Evolutionary conservation across 2,888 invertebrate species (phyloP).

Genomic region (Tiliacea citrago): DNA sequence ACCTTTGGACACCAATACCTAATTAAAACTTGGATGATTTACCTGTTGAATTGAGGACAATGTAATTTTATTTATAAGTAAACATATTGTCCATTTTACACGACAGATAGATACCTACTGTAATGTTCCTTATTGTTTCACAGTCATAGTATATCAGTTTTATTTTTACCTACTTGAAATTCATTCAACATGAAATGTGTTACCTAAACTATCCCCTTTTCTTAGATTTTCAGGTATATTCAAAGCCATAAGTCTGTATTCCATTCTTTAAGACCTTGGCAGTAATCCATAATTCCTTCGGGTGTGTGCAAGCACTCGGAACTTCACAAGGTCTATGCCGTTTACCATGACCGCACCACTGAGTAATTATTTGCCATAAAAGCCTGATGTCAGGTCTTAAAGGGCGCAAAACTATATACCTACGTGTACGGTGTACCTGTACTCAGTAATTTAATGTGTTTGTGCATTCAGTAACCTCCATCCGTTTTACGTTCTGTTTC

Average conservation of each 20-base stretch:
- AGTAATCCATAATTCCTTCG: slow-evolving; percentile 62
- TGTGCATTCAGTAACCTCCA: slow-evolving; percentile 42
- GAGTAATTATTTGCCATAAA: slow-evolving; percentile 66
- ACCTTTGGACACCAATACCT: too few species aligned
- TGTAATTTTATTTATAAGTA: neutral
- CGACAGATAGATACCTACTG: neutral
- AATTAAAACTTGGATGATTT: neutral
- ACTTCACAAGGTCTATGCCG: slow-evolving; percentile 70
- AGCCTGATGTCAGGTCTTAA: slow-evolving; percentile 56
- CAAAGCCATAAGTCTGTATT: neutral
- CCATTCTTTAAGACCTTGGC: slow-evolving; percentile 44
- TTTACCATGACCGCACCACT: slow-evolving; percentile 68
- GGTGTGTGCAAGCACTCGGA: slow-evolving; percentile 56
- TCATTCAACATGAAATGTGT: neutral
- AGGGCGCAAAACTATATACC: slow-evolving; percentile 46
- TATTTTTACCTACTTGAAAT: neutral
- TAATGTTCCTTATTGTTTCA: slow-evolving; percentile 7
- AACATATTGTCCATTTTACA: neutral
- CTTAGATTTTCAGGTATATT: neutral
- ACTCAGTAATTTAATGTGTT: slow-evolving; percentile 35
- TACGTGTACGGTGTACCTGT: too few species aligned
- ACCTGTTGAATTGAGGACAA: neutral
- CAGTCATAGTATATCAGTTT: neutral
- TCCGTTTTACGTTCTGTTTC: slow-evolving; percentile 19
- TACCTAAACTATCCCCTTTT: neutral